phyloP scores from a whole-genome alignment of 2,888 invertebrate genomes.

The Eristalis intricaria region DNA sequence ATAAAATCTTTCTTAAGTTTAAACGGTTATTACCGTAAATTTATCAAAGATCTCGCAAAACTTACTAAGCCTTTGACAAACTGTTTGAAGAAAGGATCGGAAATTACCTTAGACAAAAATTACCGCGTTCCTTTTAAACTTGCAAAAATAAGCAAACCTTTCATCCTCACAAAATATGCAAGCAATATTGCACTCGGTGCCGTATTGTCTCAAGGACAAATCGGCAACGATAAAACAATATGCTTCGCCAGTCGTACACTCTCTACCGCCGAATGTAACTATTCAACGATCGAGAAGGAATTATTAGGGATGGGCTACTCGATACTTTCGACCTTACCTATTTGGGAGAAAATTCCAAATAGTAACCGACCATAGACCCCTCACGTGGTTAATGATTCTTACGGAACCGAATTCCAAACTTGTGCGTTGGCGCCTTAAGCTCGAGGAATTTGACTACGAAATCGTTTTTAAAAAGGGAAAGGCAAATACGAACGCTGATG shows the following conservation, averaged over 20 bases:
- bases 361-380: too few species aligned
- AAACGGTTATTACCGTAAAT: constrained; percentile 5
- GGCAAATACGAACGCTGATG: too few species aligned
- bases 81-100: not conserved
- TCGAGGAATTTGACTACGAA: too few species aligned
- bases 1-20: too few species aligned
- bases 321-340: too few species aligned
- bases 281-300: not conserved
- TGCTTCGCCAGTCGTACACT: not conserved
- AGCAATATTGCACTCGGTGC: not conserved
- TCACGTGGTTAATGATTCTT: too few species aligned
- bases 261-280: not conserved
- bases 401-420: too few species aligned
- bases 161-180: not conserved
- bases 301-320: too few species aligned
- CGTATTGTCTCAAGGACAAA: not conserved
- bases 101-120: not conserved
- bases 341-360: not conserved
- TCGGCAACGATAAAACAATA: not conserved
- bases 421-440: too few species aligned
- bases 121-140: not conserved
- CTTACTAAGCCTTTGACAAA: not conserved
- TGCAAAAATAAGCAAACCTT: not conserved
- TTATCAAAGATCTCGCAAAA: not conserved
- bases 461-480: too few species aligned